Base-by-base conservation (phyloP, 2,797 vertebrate genomes). In the Melanotaenia nigrans region DNA sequence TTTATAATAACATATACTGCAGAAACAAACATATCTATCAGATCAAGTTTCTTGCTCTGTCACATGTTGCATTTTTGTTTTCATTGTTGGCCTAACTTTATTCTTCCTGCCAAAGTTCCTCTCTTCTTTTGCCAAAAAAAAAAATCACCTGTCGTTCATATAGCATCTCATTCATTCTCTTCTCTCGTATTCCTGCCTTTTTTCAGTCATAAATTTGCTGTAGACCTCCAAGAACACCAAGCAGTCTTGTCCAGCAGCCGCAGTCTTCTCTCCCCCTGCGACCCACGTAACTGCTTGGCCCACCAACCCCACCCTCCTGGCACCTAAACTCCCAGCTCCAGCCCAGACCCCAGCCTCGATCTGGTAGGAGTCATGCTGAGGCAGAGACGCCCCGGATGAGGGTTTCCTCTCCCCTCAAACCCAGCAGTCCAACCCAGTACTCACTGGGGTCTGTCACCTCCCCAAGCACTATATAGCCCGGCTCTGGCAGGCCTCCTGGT, bases 281-380 rank as follows among this genome's bases (percentile, higher is more conserved):
- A 95, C 89, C 96, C 96, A 79, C 94, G 95, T 92, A 96, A 90
- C 92, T 95, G 95, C 93, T 94, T 96, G 90, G 88, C 95, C 88
- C 95, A 93, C 82, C 95, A 92, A 57, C 90, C 94, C 87, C 94
- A 94, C 61, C 91, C 93, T 81, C 94, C 95, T 60, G 89, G 91
- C 73, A 93, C 94, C 84, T 96, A 95, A 88, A 10, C 49, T 11
- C 51, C 9, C 74, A 1, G 56, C 42, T 55, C 73, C 65, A 25
- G 60, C 57, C 63, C 61, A 22, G 73, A 36, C 36, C 69, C 28
- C 4, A 33, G 45, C 66, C 64, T 61, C 24, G 22, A 60, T 53
- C 75, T 55, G 67, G 64, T 56, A 54, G 71, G 63, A 76, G 76
- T 68, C 84, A 36, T 4, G 25, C 84, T 73, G 40, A 85, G 81